Evolutionary conservation across 2,113 vertebrate species (phyloP), one percentile per base, ranked within the genome.

Genomic region (Globicephala melas): DNA sequence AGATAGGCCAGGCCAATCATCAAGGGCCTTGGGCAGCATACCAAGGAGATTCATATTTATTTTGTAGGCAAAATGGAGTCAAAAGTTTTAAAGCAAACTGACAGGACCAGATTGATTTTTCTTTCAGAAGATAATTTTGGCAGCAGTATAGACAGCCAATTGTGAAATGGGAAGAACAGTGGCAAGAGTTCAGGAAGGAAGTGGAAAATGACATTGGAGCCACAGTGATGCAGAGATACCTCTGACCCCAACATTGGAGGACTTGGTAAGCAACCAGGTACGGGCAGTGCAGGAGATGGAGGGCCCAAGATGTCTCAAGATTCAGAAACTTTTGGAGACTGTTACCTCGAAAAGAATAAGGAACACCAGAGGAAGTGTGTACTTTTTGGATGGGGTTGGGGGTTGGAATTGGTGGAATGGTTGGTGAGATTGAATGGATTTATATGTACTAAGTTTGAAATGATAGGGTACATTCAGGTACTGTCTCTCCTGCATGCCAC

Each of bases 31-130:
- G 18, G 7, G 38, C 25, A 53, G 70, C 82, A 95, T 62, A 70
- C 58, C 50, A 89, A 94, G 81, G 76, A 96, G 50, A 95, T 3
- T 88, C 31, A 80, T 85, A 89, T 96, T 87, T 85, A 96, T 95
- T 94, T 79, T 91, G 36, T 26, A 65, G 44, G 70, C 58, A 89
- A 89, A 89, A 89, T 53, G 53, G 74, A 95, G 18, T 77, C 20
- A 84, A 63, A 36, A 88, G 41, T 70, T 96, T 91, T 74, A 84
- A 94, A 95, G 23, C 77, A 95, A 95, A 77, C 60, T 28, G 36
- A 55, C 15, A 82, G 73, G 28, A 60, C 38, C 41, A 79, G 82
- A 84, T 91, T 79, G 85, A 88, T 91, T 60, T 77, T 90, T 89
- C 47, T 92, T 44, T 21, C 71, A 36, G 58, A 83, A 93, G 36